A percentile compares a stretch with the other conserved stretches of the same genome.
phyloP scores from a whole-genome alignment of 2,113 vertebrate species.

The Siniperca chuatsi region DNA sequence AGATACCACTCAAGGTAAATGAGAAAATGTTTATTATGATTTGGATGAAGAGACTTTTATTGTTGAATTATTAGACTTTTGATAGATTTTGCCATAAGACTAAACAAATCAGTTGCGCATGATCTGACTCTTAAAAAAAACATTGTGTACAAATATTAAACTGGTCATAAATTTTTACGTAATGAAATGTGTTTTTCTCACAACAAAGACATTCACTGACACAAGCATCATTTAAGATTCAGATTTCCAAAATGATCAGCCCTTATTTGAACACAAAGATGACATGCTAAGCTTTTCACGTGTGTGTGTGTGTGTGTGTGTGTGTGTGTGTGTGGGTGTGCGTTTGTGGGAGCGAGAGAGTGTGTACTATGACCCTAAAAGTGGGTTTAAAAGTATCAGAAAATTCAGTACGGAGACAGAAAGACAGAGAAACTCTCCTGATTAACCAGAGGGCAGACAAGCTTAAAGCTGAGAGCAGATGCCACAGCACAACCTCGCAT shows the following conservation, averaged over 20 bases:
- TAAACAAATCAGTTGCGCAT: background rate
- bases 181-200: too few relatives aligned
- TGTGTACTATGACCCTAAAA: conserved; percentile 9
- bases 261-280: background rate
- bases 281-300: background rate
- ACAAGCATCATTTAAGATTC: background rate
- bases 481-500: conserved; percentile 41
- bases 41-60: background rate
- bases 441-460: conserved; percentile 52
- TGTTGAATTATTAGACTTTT: background rate
- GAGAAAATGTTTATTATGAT: background rate
- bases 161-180: background rate
- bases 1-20: background rate
- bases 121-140: background rate
- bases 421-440: conserved; percentile 27
- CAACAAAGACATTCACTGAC: background rate
- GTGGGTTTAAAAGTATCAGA: conserved; percentile 31
- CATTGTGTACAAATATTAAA: background rate
- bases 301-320: background rate
- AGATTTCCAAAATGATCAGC: background rate
- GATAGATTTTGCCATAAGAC: too few relatives aligned
- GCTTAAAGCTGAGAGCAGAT: conserved; percentile 63
- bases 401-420: conserved; percentile 8
- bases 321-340: background rate
- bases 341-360: background rate